Percentiles rank a stretch among this genome's conserved stretches.
Conservation (phyloP, 1,140 invertebrate genomes). For the Hestina assimilis region DNA sequence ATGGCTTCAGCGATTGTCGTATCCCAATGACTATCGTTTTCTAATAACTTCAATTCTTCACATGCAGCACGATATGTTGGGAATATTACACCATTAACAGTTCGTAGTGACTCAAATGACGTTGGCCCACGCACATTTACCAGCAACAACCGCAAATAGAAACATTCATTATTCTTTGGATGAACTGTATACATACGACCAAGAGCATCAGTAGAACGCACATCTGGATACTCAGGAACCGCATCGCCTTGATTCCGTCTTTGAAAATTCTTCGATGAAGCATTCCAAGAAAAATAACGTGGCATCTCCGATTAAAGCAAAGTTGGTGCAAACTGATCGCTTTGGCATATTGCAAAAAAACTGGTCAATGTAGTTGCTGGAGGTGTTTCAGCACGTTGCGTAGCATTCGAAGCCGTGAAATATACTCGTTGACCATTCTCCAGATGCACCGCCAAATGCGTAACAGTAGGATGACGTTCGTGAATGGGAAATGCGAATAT, state of each 20-base stretch:
- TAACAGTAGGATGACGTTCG: too few relatives aligned
- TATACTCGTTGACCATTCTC: too few relatives aligned
- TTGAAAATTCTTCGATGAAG: conserved; percentile 50
- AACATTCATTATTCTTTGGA: conserved; percentile 69
- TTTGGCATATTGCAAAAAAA: conserved; percentile 63
- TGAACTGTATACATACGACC: conserved; percentile 65
- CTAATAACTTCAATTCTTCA: conserved; percentile 36
- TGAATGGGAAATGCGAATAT: too few relatives aligned
- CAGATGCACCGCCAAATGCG: too few relatives aligned
- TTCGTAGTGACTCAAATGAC: conserved; percentile 65
- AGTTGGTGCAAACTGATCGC: conserved; percentile 58
- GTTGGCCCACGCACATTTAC: conserved; percentile 71
- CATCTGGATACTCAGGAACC: conserved; percentile 40
- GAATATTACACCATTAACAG: conserved; percentile 53
- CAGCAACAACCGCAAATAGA: too few relatives aligned
- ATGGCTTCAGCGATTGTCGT: conserved; percentile 45
- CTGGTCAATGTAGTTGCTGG: conserved; percentile 53
- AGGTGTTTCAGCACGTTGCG: conserved; percentile 40
- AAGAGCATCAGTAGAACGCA: conserved; percentile 49
- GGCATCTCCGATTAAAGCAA: conserved; percentile 67
- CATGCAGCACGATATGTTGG: conserved; percentile 54
- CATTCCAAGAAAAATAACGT: conserved; percentile 63
- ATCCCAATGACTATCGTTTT: conserved; percentile 53
- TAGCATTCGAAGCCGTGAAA: too few relatives aligned
- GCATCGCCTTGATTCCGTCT: conserved; percentile 49